phyloP scores from a whole-genome alignment of 2,888 invertebrate genomes.

The Nomada ruficornis region DNA sequence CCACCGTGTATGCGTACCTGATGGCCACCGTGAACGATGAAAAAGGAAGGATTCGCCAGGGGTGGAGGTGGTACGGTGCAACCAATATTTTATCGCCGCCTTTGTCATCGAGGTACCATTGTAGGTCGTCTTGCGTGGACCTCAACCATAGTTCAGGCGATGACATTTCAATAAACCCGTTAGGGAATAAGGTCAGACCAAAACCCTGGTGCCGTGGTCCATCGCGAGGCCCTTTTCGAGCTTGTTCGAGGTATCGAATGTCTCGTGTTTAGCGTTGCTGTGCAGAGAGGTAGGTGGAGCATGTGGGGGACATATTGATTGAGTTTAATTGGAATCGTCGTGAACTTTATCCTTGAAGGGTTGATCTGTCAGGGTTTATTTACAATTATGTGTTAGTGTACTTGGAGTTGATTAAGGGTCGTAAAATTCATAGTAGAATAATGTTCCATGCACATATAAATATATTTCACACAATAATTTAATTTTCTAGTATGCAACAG shows the following conservation, averaged over 20 bases:
- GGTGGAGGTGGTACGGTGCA: constrained; percentile 37
- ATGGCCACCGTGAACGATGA: constrained; percentile 46
- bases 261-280: not conserved
- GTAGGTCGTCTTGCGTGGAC: constrained; percentile 47
- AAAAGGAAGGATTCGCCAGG: constrained; percentile 42
- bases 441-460: too few relatives aligned
- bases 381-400: too few relatives aligned
- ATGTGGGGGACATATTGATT: constrained; percentile 10
- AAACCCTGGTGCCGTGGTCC: constrained; percentile 13
- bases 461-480: too few relatives aligned
- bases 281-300: not conserved
- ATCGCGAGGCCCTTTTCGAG: not conserved
- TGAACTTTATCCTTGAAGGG: not conserved
- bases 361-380: not conserved
- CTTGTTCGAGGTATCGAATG: not conserved
- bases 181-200: constrained; percentile 72
- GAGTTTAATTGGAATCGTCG: constrained; percentile 36
- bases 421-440: too few relatives aligned
- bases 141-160: constrained; percentile 68
- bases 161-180: constrained; percentile 77
- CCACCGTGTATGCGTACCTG: constrained; percentile 1
- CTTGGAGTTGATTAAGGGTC: too few relatives aligned
- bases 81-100: constrained; percentile 73
- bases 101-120: constrained; percentile 41
- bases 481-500: too few relatives aligned